phyloP scores from a whole-genome alignment of 2,113 vertebrate genomes.

The Oryzias melastigma region DNA sequence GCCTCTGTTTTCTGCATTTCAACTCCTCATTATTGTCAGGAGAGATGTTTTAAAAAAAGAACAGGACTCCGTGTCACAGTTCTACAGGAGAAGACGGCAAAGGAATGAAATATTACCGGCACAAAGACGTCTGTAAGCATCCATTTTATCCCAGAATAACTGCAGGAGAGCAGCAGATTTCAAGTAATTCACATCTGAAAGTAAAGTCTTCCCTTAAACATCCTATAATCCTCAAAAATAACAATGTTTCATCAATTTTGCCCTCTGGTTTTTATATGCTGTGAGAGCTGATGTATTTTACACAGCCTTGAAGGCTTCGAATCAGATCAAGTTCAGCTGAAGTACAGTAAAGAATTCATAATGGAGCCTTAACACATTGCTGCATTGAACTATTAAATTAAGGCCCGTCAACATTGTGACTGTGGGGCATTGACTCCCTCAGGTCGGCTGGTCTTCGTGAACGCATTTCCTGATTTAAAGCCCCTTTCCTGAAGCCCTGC shows the following conservation, averaged over 20 bases:
- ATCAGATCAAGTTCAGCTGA: neutral
- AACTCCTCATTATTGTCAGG: conserved; percentile 24
- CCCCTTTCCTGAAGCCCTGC: conserved; percentile 6
- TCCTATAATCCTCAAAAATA: neutral
- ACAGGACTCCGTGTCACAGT: conserved; percentile 48
- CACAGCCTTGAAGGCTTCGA: neutral
- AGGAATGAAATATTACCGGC: conserved; percentile 49
- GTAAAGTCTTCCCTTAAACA: neutral
- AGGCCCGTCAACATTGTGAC: conserved; percentile 2
- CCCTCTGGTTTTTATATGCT: conserved; percentile 2
- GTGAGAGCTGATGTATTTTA: neutral
- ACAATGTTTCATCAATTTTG: neutral
- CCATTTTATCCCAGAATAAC: conserved; percentile 12
- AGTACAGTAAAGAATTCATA: neutral
- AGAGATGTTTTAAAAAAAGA: conserved; percentile 20
- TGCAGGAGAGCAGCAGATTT: conserved; percentile 15
- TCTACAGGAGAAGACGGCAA: conserved; percentile 48
- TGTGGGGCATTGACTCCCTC: neutral
- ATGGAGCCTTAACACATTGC: conserved; percentile 16
- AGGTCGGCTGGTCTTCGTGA: conserved; percentile 1
- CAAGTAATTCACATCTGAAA: neutral
- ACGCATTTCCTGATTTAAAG: conserved; percentile 12
- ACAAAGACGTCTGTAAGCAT: conserved; percentile 19
- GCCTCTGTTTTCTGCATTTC: conserved; percentile 14
- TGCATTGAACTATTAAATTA: conserved; percentile 2